Evolutionary conservation across 2,797 vertebrate genomes (phyloP), one percentile per base, ranked within the genome.

Genomic region (Amphiprion clarkii): DNA sequence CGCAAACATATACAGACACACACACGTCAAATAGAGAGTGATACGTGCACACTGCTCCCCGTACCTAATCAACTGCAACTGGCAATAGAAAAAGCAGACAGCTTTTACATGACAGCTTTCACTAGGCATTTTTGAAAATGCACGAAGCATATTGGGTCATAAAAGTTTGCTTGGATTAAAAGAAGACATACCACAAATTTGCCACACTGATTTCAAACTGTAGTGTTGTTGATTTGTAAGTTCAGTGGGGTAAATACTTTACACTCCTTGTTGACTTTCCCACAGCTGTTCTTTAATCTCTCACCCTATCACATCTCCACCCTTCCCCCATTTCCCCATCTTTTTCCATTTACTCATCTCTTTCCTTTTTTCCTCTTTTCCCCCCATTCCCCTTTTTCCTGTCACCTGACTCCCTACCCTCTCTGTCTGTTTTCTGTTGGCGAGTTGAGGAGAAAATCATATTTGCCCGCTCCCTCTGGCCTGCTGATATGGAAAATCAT

Each of bases 401-500:
- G 78, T 84, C 69, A 87, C 87, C 74, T 59, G 86, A 79, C 71
- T 60, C 68, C 75, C 60, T 12, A 71, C 66, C 54, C 56, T 68
- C 65, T 80, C 68, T 74, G 76, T 81, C 83, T 88, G 90, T 93
- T 95, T 95, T 94, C 88, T 93, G 73, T 89, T 93, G 92, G 92
- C 71, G 72, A 88, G 88, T 91, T 87, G 87, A 85, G 86, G 88
- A 92, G 88, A 93, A 93, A 94, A 94, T 94, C 89, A 92, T 89
- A 94, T 93, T 92, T 90, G 87, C 86, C 88, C 69, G n/a, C 87
- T 93, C 91, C 91, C 93, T 90, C 87, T 87, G 89, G 92, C 86
- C 90, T 81, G 85, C 90, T 88, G 93, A 93, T 93, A 94, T 93
- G 93, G 94, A 95, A 95, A 94, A 94, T 92, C 87, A 88, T 93